Base-by-base conservation (phyloP, 2,797 vertebrate species). In the Chloroceryle amazona region DNA sequence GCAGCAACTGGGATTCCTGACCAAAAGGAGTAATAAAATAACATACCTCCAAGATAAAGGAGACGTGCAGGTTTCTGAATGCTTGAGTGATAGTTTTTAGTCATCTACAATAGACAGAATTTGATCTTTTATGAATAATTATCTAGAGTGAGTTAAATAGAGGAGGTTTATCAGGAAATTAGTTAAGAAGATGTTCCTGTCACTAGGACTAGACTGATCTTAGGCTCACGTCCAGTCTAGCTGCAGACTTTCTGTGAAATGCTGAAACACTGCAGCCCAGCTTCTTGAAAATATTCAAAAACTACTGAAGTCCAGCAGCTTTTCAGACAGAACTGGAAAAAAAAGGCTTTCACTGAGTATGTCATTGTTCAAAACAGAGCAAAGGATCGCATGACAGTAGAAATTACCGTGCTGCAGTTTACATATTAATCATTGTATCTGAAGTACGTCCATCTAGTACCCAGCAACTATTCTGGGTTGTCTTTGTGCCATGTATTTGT, bases 1-100 rank as follows among this genome's bases (percentile, higher is more conserved):
- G 47, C 44, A 97, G 93, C 66, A 90, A 95, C 94, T 96, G 91
- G 92, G 89, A 96, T 96, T 97, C 87, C 94, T 95, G 72, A 96
- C 90, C 78, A 97, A 96, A 97, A 95, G 41, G 84, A 92, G 76
- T 61, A 83, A 55, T 84, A 82, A 95, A 96, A 87, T 81, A 94
- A 75, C 72, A 47, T 81, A 65, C 86, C 79, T 96, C 57, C 74
- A 92, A 93, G 75, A 88, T 58, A n/a, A 93, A 81, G 90, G 85
- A 96, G 78, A 62, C 26, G 25, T 81, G 62, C 61, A 61, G 92
- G 81, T 97, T 96, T 96, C 85, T 96, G 89, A 96, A 93, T 96
- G 83, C 75, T 86, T 88, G 83, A 89, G 82, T 92, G 93, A 89
- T 70, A 92, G 86, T 29, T 91, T 96, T 97, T 44, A 74, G 83